Evolutionary conservation across 2,797 vertebrate genomes (phyloP).

Genomic region (Buceros bicornis): DNA sequence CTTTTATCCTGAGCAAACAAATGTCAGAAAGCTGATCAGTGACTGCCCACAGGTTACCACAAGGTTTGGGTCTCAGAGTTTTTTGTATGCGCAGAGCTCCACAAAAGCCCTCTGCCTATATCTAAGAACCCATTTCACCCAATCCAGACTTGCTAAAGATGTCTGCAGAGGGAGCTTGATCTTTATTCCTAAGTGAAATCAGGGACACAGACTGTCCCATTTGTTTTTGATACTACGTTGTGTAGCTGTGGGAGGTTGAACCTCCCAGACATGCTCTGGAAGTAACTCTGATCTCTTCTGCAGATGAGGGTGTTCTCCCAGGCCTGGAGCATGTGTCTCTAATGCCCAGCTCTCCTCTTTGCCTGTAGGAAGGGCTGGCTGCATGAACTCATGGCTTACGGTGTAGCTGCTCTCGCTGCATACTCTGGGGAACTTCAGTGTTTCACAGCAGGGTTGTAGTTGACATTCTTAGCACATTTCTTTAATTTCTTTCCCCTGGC

Average conservation of each 20-base stretch:
- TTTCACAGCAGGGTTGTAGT: neutral
- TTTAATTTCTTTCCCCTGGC: conserved; percentile 11
- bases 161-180: neutral
- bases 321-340: neutral
- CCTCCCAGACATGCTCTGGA: neutral
- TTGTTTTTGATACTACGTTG: neutral
- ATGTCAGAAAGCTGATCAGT: neutral
- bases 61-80: neutral
- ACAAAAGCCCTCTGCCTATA: neutral
- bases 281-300: neutral
- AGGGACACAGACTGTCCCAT: neutral
- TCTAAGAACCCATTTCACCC: neutral
- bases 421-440: neutral
- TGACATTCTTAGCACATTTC: conserved; percentile 17
- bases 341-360: neutral
- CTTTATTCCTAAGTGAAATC: neutral
- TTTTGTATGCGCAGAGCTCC: neutral
- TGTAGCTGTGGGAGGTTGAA: neutral
- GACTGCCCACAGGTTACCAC: neutral
- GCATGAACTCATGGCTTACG: neutral
- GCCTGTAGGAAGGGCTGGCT: neutral
- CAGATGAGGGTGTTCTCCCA: neutral
- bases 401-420: neutral
- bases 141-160: neutral
- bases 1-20: neutral